A percentile compares a stretch with the other conserved stretches of the same genome.
Evolutionary conservation across 2,797 vertebrate genomes (phyloP).

Genomic region (Enteromius afrohamiltoni): DNA sequence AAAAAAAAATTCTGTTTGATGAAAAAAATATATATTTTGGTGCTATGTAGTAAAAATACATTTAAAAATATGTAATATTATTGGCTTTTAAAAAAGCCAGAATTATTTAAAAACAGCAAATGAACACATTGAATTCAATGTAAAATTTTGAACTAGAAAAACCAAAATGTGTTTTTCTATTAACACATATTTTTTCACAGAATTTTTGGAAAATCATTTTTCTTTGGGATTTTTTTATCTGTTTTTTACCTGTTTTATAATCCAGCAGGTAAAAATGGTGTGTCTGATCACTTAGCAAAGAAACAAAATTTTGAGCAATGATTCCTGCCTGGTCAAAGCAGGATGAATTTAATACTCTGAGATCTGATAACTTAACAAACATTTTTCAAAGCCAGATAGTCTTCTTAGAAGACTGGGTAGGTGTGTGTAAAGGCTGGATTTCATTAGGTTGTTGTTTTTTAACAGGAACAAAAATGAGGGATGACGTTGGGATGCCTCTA

Average conservation of each 20-base stretch:
- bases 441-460: not conserved
- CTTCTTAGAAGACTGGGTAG: not conserved
- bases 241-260: not conserved
- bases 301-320: not conserved
- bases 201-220: not conserved
- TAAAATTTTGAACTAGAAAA: not conserved
- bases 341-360: not conserved
- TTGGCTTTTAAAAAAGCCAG: not conserved
- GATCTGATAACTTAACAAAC: not conserved
- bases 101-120: not conserved
- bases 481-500: slow-evolving; percentile 24
- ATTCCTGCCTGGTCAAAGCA: not conserved
- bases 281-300: not conserved
- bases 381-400: not conserved
- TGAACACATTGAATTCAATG: not conserved
- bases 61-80: not conserved
- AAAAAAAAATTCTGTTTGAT: not conserved
- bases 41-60: not conserved
- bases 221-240: not conserved
- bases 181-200: not conserved
- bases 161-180: not conserved
- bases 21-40: not conserved
- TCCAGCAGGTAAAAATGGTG: not conserved
- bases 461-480: not conserved
- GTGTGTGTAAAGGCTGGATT: not conserved